Base-by-base conservation (phyloP, 2,797 vertebrate genomes). In the Rachycentron canadum region DNA sequence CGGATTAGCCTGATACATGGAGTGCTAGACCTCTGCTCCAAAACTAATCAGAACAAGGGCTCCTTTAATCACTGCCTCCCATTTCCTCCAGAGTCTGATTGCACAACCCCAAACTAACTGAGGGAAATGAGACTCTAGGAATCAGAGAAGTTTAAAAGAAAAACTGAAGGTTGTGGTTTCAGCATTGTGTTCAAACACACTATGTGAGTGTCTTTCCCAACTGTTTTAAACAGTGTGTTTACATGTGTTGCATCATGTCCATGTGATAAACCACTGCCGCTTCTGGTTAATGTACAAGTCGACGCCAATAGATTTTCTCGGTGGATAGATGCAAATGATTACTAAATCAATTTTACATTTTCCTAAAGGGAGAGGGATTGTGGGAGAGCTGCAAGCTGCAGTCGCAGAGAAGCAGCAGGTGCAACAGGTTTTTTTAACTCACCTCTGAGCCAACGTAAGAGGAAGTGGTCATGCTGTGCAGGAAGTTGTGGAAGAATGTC, bases 401-500 rank as follows among this genome's bases (percentile, higher is more conserved):
- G 32, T 50, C 28, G n/a, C n/a, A n/a, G n/a, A n/a, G 30, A 47
- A 43, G 17, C 26, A 23, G 23, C 14, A 61, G n/a, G 34, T 72
- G 53, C n/a, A 10, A 21, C 8, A 1, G 3, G 21, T 17, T 21
- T n/a, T 36, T 25, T 66, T 10, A 82, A 71, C 89, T 86, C 70
- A 99, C 98, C 98, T 96, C 98, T 92, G 45, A 99, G 97, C 98
- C 98, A 99, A 23, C 97, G 96, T 65, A 99, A 93, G 75, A 99
- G 94, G 91, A 96, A 99, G 82, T 97, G 94, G 89, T 99, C 98
- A 0, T 96, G 95, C 72, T 97, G 97, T 6, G 91, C 89, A 4
- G 97, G 97, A 76, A 98, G 94, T 19, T 89, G 85, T 5, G 96
- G 93, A 74, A 98, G 86, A 89, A 99, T 87, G 1, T 99, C 98